These are phyloP conservation scores for Malaclemys terrapin DNA, from an alignment of 2,113 vertebrate genomes.

Conservation along the genomic window DNA sequence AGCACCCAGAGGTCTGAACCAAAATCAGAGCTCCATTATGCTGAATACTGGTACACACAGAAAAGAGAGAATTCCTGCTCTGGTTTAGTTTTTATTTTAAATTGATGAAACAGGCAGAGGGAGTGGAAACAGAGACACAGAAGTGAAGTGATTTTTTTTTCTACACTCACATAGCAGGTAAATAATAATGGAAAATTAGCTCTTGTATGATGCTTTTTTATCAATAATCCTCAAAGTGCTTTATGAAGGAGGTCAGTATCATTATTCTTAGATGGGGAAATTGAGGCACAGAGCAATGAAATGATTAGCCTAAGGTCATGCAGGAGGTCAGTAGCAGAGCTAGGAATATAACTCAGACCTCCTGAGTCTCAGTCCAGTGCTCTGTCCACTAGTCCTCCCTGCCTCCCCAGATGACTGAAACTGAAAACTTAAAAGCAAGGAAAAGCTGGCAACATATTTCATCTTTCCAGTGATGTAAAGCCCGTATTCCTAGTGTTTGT, in stretches of 20 bases:
- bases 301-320: neutral
- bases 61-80: neutral
- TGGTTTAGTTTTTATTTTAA: neutral
- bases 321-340: neutral
- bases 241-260: neutral
- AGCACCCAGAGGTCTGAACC: neutral
- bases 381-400: neutral
- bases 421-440: rapidly evolving
- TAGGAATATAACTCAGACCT: neutral
- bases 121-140: neutral
- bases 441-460: neutral
- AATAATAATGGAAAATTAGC: neutral
- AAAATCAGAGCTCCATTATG: neutral
- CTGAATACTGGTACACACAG: too few relatives aligned
- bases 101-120: neutral
- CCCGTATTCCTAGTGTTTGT: neutral
- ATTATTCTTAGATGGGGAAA: neutral
- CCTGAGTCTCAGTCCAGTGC: neutral
- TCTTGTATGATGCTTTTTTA: neutral
- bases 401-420: neutral
- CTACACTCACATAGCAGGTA: neutral
- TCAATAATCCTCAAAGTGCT: neutral
- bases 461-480: neutral
- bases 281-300: neutral
- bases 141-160: neutral